Conservation (phyloP, 2,888 invertebrate genomes). For the Ethmia dodecea region DNA sequence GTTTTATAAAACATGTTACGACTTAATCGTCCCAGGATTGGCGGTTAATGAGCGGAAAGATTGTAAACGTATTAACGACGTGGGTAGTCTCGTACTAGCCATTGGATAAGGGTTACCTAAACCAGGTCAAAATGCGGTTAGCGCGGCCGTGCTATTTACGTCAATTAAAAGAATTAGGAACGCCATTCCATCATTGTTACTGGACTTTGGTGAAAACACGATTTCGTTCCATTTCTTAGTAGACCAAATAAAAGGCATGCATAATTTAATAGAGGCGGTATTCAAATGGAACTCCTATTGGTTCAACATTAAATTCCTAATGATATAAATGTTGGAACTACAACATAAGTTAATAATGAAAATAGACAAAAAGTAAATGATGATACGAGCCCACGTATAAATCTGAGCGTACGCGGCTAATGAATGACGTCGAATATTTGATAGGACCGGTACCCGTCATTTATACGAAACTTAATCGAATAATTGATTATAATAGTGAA, state of each 20-base stretch:
- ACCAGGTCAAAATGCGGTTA: conserved; percentile 24
- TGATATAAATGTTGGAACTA: conserved; percentile 29
- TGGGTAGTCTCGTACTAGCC: conserved; percentile 44
- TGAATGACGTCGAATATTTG: conserved; percentile 56
- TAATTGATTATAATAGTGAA: conserved; percentile 74
- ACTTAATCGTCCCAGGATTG: conserved; percentile 65
- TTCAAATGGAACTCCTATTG: conserved; percentile 26
- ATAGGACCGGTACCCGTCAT: conserved; percentile 55
- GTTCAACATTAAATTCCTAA: conserved; percentile 31
- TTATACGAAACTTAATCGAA: conserved; percentile 71
- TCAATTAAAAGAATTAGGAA: conserved; percentile 33
- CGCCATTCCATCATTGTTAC: conserved; percentile 30
- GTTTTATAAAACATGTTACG: conserved; percentile 62
- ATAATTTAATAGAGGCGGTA: conserved; percentile 19
- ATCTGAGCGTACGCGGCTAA: conserved; percentile 45
- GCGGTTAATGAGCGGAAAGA: conserved; percentile 71
- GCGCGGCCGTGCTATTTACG: conserved; percentile 21
- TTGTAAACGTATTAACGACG: conserved; percentile 58
- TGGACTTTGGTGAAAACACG: conserved; percentile 26
- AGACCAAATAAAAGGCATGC: conserved; percentile 14
- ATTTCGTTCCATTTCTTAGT: too few species aligned
- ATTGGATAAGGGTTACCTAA: conserved; percentile 18
- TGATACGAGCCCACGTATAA: conserved; percentile 30
- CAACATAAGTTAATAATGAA: conserved; percentile 29
- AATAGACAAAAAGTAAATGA: conserved; percentile 33